Evolutionary conservation across 2,113 vertebrate genomes (phyloP), one percentile per base, ranked within the genome.

Genomic region (Dicaeum eximium): DNA sequence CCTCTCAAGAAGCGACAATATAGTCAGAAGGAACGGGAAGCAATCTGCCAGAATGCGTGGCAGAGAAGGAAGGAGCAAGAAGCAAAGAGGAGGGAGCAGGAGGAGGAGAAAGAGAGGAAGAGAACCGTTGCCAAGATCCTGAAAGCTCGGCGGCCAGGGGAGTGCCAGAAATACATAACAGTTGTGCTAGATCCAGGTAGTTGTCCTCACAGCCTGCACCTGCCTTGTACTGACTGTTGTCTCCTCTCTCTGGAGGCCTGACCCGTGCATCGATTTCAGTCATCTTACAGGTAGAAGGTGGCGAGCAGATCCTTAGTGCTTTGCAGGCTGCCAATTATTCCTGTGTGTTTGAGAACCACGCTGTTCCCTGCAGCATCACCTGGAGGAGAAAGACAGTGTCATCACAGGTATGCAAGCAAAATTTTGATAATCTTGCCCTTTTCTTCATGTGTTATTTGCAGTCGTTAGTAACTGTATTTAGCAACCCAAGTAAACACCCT

Each of bases 151-250:
- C 98, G 97, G 73, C 99, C 98, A 1, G 98, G 98, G 75, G 98
- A 99, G 51, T 99, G 98, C 93, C 95, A 99, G 57, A 99, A 98
- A 66, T 97, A 99, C 92, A 94, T 99, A 33, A 95, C 97, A 13
- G 98, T 98, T 65, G 94, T 97, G 70, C 97, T 99, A 35, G 99
- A 99, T 92, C 97, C 98, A 98, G 99, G 99, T 99, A 95, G 53
- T 89, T 15, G 13, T 42, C 31, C 45, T 25, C 31, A 51, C 22
- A 27, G 47, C 78, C 62, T 56, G 20, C 15, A 20, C 21, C 37
- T 53, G 23, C 31, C 56, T 61, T 27, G 4, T 12, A 11, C 4
- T 66, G 47, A 15, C 28, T 50, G 12, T 48, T 86, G 64, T 47
- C 53, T 78, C 9, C 64, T 81, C 42, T 61, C 47, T 70, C 40